Base-by-base conservation (phyloP, 2,797 vertebrate species). In the Schizopygopsis malacanthus region DNA sequence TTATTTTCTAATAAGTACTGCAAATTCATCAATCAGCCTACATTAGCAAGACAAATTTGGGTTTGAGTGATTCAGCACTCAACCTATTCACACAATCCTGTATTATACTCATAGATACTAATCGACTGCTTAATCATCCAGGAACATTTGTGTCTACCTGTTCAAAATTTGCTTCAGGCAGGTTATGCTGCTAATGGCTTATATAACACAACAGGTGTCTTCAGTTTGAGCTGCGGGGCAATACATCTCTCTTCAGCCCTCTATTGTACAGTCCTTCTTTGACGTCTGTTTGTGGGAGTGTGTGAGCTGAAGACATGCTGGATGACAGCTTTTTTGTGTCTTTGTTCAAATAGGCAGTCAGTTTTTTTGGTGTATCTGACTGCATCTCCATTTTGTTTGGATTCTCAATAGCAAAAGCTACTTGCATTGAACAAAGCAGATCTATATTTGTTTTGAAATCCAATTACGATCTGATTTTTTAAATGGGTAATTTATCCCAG, bases 91-190 rank as follows among this genome's bases (percentile, higher is more conserved):
- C 37, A 25, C 54, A 43, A 79, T 79, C 77, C 22, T 4, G 78
- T 61, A 80, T 80, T 80, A 67, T 33, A 80, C 11, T 28, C n/a
- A 47, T 67, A 67, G 43, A 67, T 50, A 33, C 25, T 67, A 33
- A 80, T 80, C 39, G 15, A 45, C 8, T 11, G 56, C 39, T 61
- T 79, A 79, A 79, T 79, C 54, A 56, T 28, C n/a, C 22, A 54
- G 50, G 47, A 71, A 54, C 65, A 81, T 69, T 72, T 59, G 20
- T 83, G 73, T 85, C 47, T 69, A 18, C 6, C n/a, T 67, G 56
- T 67, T 37, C 28, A 82, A 79, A 82, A 79, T 63, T 33, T 71
- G 84, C 88, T 71, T 81, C 39, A 59, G 52, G 72, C 56, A 73
- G 72, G 22, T 56, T 43, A 72, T 43, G 45, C 33, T 50, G 70